Conservation (phyloP, 1,140 invertebrate genomes). For the Frieseomelitta varia region DNA sequence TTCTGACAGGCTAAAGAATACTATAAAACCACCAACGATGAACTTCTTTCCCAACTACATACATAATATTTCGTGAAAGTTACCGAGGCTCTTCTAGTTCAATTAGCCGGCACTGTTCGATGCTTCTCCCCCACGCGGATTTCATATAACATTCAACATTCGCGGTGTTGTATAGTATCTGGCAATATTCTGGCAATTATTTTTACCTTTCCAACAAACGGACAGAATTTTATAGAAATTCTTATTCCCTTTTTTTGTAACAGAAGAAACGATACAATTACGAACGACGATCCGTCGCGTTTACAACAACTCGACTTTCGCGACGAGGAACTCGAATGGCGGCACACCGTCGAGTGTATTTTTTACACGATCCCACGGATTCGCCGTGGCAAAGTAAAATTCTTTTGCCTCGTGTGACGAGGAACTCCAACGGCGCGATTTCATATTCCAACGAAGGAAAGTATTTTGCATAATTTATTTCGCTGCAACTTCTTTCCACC, state of each 20-base stretch:
- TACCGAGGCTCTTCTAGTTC: neutral
- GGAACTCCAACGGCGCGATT: slow-evolving; percentile 66
- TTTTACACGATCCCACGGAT: slow-evolving; percentile 45
- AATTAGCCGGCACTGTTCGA: neutral
- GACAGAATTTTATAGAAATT: no score
- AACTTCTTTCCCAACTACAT: neutral
- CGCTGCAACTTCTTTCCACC: slow-evolving; percentile 72
- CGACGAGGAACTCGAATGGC: neutral
- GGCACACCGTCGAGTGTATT: slow-evolving; percentile 5
- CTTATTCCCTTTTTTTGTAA: no score
- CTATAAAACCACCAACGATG: neutral
- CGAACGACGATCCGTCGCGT: neutral
- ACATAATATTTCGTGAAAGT: slow-evolving; percentile 19
- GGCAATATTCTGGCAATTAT: neutral
- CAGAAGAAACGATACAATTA: neutral
- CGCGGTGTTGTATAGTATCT: neutral
- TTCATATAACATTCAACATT: neutral
- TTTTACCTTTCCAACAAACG: no score
- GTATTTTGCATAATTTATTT: slow-evolving; percentile 80
- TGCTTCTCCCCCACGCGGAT: neutral
- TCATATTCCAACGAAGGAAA: slow-evolving; percentile 77
- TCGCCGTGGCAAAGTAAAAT: slow-evolving; percentile 49
- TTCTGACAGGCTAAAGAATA: slow-evolving; percentile 30
- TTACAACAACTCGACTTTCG: neutral
- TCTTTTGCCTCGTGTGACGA: slow-evolving; percentile 70